Conservation (phyloP, 2,888 invertebrate genomes). For the Hydraecia micacea region DNA sequence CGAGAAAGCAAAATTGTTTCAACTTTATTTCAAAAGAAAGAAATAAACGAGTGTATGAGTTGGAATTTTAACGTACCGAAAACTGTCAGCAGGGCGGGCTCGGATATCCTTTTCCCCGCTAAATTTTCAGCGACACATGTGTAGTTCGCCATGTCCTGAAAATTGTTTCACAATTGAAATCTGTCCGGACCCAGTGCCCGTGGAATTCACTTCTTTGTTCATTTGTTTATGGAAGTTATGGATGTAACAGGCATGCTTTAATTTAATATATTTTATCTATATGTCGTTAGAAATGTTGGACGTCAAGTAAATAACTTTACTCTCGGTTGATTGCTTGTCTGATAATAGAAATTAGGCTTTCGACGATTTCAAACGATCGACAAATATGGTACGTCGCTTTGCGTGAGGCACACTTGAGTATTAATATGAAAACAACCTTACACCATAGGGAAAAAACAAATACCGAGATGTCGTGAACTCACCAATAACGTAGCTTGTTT, state of each 20-base stretch:
- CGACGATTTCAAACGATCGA: neutral
- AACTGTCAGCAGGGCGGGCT: conserved; percentile 96
- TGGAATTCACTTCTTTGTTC: conserved; percentile 50
- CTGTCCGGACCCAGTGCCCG: conserved; percentile 45
- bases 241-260: neutral
- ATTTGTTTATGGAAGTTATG: conserved; percentile 26
- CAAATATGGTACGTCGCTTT: neutral
- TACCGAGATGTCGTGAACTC: conserved; percentile 60
- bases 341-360: neutral
- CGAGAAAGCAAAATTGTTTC: conserved; percentile 6
- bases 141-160: conserved; percentile 97
- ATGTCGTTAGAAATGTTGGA: neutral
- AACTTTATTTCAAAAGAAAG: conserved; percentile 39
- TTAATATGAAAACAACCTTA: neutral
- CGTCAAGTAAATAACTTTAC: neutral
- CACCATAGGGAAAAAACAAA: neutral
- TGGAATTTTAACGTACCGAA: conserved; percentile 93
- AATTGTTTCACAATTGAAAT: conserved; percentile 67
- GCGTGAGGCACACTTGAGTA: neutral
- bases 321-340: neutral
- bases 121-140: conserved; percentile 98
- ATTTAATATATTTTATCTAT: neutral
- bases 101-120: conserved; percentile 95
- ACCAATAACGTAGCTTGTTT: conserved; percentile 95
- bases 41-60: conserved; percentile 32